Conservation (phyloP, 2,797 vertebrate species). For the Mus minutoides region DNA sequence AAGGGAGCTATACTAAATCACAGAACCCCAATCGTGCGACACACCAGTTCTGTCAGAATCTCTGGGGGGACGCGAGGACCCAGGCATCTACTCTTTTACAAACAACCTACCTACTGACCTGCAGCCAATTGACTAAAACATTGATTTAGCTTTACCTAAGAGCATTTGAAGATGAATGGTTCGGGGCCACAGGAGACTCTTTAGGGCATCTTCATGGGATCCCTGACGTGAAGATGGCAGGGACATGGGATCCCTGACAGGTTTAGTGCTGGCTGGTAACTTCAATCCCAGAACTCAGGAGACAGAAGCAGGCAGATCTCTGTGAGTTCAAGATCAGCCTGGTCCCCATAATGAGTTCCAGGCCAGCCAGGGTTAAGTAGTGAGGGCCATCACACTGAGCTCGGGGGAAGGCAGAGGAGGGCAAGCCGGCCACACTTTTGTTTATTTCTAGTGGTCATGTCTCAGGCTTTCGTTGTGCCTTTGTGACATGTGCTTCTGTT, state of each 20-base stretch:
- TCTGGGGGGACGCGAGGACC: not conserved
- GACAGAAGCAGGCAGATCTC: not conserved
- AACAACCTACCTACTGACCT: not conserved
- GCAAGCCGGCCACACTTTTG: not conserved
- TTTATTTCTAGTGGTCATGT: not conserved
- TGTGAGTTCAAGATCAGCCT: not conserved
- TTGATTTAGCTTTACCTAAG: not conserved
- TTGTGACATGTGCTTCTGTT: not conserved
- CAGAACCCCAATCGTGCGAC: not conserved
- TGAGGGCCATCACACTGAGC: not conserved
- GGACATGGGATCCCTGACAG: not conserved
- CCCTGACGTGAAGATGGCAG: not conserved
- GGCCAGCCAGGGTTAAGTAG: not conserved
- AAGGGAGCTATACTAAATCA: not conserved
- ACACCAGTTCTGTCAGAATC: not conserved
- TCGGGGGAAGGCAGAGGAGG: not conserved
- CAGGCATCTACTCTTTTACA: not conserved
- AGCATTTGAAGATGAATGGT: not conserved
- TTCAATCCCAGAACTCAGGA: not conserved
- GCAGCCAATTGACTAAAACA: not conserved
- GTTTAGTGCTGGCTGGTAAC: not conserved
- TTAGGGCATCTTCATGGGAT: not conserved
- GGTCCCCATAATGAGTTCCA: not conserved
- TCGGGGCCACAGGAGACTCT: not conserved
- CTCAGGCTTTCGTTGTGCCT: not conserved